These are phyloP conservation scores for Mizuhopecten yessoensis DNA, from an alignment of 1,140 invertebrate species.

Conservation along the genomic window DNA sequence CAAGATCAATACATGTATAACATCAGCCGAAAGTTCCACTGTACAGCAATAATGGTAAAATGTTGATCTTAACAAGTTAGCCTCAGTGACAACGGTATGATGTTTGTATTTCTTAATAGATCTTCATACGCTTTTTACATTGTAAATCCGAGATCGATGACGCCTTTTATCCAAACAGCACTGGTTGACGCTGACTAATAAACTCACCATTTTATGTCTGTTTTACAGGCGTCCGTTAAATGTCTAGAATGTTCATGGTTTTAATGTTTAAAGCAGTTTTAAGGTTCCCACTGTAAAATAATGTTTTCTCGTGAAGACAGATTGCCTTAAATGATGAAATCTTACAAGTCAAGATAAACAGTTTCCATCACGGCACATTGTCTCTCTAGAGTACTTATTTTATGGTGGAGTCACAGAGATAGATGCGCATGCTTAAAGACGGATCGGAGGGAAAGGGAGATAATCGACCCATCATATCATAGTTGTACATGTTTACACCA, in stretches of 20 bases:
- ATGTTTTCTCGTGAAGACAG: not conserved
- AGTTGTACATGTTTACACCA: no score
- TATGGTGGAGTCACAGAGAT: not conserved
- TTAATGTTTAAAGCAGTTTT: conserved; percentile 29
- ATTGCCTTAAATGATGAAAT: not conserved
- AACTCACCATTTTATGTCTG: not conserved
- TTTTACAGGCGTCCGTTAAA: not conserved
- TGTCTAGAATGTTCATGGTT: not conserved
- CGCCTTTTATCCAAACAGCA: not conserved
- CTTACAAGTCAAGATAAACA: not conserved
- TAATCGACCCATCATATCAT: no score
- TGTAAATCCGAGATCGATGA: not conserved
- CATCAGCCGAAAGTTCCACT: no score
- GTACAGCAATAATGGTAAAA: no score
- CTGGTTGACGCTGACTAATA: not conserved
- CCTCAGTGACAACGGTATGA: no score
- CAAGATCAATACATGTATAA: no score
- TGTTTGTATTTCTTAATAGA: not conserved
- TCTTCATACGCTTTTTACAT: not conserved
- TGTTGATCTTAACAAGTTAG: no score
- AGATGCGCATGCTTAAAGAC: no score
- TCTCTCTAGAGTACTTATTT: not conserved
- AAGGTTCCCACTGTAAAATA: not conserved
- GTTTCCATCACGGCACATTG: not conserved
- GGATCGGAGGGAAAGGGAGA: no score